Evolutionary conservation across 2,888 invertebrate species (phyloP), one percentile per base, ranked within the genome.

Genomic region (Sphaerophoria rueppellii): DNA sequence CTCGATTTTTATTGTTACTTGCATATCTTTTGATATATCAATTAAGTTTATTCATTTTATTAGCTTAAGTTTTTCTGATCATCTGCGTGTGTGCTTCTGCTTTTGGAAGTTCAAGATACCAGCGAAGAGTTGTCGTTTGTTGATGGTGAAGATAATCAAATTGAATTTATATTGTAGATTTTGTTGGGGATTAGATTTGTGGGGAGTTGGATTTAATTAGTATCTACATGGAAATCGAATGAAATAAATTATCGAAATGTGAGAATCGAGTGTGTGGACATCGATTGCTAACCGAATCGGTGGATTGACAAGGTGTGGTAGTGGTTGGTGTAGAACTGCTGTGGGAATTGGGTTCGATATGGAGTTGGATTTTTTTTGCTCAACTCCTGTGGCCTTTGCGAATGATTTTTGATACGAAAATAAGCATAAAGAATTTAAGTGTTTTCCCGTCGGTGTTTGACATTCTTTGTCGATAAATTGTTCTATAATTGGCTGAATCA

Each of bases 21-120:
- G 58, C 81, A 81, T 81, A 85, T 81, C 73, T 77, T 85, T 85
- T 85, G 85, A 85, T 85, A 77, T 81, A 81, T 81, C 85, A 85
- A 81, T 85, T 85, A 81, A 81, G 85, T 85, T 81, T 73, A 73
- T 72, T 69, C 72, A 81, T 60, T 80, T 83, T 83, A 83, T 72
- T 40, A 11, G 43, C 43, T 54, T 43, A 46, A 34, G 12, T 9
- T 11, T 9, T 43, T 43, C 6, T 43, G 24, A 24, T 24, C 24
- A 24, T 24, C 24, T 24, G 24, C 24, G 24, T 24, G 24, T 24
- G 24, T 24, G 24, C 46, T 48, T 48, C 14, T 48, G 2, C 24
- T 14, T 14, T 7, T 57, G 4, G 3, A 12, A 12, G 16, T 40
- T 40, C 55, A 37, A 6, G 11, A 43, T 6, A 11, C 24, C 24